Conservation (phyloP, 2,113 vertebrate species). For the Phalacrocorax pelagicus region DNA sequence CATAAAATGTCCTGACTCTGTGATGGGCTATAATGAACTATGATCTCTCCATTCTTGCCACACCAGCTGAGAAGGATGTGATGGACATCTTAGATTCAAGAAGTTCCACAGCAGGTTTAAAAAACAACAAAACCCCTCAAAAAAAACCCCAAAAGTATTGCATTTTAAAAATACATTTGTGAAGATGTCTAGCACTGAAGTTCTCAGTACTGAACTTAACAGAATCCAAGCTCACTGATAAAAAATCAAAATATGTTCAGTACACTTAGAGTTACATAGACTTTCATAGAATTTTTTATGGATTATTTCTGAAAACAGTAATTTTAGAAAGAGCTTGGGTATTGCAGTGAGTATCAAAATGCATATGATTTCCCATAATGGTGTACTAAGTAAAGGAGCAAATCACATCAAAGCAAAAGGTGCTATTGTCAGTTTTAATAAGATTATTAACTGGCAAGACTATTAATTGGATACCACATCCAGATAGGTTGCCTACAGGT, state of each 20-base stretch:
- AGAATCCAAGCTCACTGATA: background rate
- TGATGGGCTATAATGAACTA: background rate
- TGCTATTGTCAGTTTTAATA: background rate
- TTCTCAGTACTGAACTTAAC: background rate
- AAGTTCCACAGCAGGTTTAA: background rate
- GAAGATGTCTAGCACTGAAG: background rate
- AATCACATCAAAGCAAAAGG: background rate
- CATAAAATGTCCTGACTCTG: background rate
- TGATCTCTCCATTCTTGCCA: background rate
- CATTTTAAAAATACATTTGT: background rate
- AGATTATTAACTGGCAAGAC: background rate
- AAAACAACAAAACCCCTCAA: background rate
- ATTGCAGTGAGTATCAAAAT: background rate
- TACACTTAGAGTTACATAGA: background rate
- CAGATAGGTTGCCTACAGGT: background rate
- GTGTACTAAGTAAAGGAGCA: background rate
- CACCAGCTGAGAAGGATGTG: background rate
- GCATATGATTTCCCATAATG: background rate
- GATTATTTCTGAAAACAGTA: background rate
- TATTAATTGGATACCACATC: background rate
- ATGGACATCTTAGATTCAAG: background rate
- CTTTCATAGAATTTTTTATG: background rate
- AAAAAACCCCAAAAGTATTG: background rate
- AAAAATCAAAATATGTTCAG: background rate
- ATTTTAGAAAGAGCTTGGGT: background rate